phyloP scores from a whole-genome alignment of 1,140 invertebrate genomes.

The Drosophila malerkotliana region DNA sequence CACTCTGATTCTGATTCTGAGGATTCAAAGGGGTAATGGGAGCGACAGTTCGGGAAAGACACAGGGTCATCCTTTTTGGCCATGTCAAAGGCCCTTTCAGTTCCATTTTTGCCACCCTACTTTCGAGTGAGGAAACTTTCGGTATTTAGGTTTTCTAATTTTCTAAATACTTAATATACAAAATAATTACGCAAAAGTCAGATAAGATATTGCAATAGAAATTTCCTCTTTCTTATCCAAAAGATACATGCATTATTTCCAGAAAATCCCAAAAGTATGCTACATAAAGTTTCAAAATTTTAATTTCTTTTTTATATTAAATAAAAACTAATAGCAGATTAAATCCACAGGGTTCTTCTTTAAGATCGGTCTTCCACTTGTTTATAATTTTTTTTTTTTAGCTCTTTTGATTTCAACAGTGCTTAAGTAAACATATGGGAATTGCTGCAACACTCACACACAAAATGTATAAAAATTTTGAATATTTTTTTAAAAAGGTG shows the following conservation, averaged over 20 bases:
- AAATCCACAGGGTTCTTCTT: neutral
- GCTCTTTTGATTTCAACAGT: neutral
- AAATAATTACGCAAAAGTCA: too few relatives aligned
- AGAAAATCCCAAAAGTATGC: neutral
- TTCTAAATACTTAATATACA: too few relatives aligned
- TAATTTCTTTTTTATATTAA: neutral
- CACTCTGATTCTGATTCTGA: slow-evolving; percentile 30
- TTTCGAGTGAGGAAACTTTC: slow-evolving; percentile 55
- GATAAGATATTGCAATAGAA: too few relatives aligned
- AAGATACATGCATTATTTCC: slow-evolving; percentile 29
- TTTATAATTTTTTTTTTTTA: neutral
- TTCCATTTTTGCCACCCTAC: slow-evolving; percentile 22
- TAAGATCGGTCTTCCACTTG: neutral
- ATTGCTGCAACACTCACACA: neutral
- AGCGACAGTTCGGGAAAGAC: neutral
- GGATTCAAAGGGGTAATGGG: slow-evolving; percentile 17
- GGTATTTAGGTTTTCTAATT: slow-evolving; percentile 65
- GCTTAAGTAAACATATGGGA: neutral
- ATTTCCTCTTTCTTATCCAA: too few relatives aligned
- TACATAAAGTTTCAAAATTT: neutral
- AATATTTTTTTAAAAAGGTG: neutral
- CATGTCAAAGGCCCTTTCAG: slow-evolving; percentile 56
- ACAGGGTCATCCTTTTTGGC: neutral
- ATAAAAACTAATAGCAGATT: neutral
- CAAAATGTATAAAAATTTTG: neutral